Evolutionary conservation across 2,113 vertebrate species (phyloP), one percentile per base, ranked within the genome.

Genomic region (Ptilorrhoa leucosticta): DNA sequence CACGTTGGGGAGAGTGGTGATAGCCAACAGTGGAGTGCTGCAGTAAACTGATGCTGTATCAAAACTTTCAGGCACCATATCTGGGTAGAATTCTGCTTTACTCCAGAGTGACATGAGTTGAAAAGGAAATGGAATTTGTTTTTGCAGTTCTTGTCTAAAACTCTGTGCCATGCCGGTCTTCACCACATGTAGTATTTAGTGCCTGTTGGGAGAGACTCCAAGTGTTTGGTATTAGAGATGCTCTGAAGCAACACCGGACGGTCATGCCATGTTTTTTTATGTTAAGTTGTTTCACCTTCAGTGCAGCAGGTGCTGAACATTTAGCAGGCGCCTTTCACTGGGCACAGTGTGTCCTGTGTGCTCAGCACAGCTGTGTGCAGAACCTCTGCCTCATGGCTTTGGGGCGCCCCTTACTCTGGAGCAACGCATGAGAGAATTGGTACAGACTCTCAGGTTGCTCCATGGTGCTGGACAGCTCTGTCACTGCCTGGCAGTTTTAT

Each of bases 401-500:
- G 39, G 61, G 30, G 21, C 47, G 53, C 61, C 42, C 5, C 0
- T 39, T 12, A 1, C 56, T 45, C 51, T 68, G 75, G 27, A 53
- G 9, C 9, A 9, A 44, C 54, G 30, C 0, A 1, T 4, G 69
- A 48, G 64, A 53, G 24, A 24, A 8, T 19, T 42, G 28, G 50
- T n/a, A 0, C 30, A 5, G 65, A 5, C 14, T 54, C 60, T 73
- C 8, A 2, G 45, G 33, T 35, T 56, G 26, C 50, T 81, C 18
- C 15, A 0, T 6, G 4, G 90, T 82, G 73, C 87, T 94, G 90
- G 84, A 89, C 96, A 96, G 96, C 95, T 89, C 92, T 94, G 7
- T 7, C 37, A 1, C 33, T 0, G 33, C 60, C 78, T 63, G 84
- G 65, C 61, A 47, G 27, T 27, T 66, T 12, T 21, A 4, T 27